These are phyloP conservation scores for Nomada hirtipes DNA, from an alignment of 2,888 invertebrate genomes.

Conservation along the genomic window DNA sequence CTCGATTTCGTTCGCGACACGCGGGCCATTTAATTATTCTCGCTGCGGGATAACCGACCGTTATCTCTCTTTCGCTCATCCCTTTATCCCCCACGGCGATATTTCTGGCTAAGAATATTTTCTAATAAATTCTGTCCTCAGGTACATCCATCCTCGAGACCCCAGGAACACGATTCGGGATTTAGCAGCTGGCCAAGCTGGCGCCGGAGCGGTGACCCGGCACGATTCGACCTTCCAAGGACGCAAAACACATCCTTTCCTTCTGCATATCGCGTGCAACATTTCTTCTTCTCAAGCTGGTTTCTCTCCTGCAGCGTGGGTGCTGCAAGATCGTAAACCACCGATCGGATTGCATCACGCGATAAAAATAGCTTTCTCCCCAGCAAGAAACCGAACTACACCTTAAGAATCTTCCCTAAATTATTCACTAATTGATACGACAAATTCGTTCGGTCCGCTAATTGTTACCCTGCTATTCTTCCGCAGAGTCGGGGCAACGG, in stretches of 20 bases:
- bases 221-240: conserved; percentile 78
- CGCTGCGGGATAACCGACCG: conserved; percentile 61
- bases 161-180: conserved; percentile 63
- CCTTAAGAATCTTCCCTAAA: conserved; percentile 29
- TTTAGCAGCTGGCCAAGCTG: conserved; percentile 71
- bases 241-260: conserved; percentile 71
- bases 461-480: background rate
- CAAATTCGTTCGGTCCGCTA: background rate
- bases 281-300: conserved; percentile 47
- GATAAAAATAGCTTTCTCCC: conserved; percentile 72
- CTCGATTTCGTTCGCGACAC: conserved; percentile 49
- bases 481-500: background rate
- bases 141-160: conserved; percentile 55
- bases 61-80: conserved; percentile 41
- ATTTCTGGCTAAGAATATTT: conserved; percentile 60
- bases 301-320: conserved; percentile 61
- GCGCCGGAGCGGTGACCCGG: conserved; percentile 73
- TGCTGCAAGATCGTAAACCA: conserved; percentile 70
- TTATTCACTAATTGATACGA: conserved; percentile 5
- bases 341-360: conserved; percentile 74
- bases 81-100: background rate
- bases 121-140: conserved; percentile 57
- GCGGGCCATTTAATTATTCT: conserved; percentile 58
- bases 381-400: conserved; percentile 16
- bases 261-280: conserved; percentile 63